Evolutionary conservation across 1,140 invertebrate species (phyloP), one percentile per base, ranked within the genome.

Genomic region (Drosophila equinoxialis): DNA sequence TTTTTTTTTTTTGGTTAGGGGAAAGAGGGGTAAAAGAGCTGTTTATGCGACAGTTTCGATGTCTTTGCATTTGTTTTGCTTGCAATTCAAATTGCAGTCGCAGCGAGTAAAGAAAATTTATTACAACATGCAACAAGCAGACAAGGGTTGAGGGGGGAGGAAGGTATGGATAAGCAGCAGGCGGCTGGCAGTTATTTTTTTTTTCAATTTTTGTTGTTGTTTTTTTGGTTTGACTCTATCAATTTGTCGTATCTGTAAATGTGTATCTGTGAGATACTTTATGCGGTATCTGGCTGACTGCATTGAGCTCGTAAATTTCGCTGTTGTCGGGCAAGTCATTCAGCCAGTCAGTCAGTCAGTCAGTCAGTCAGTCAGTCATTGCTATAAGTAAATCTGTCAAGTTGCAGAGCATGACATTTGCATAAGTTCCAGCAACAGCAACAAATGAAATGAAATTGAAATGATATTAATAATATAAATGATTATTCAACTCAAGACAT

Each of bases 221-320:
- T 57, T 13, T 57, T 37, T 37, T 37, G 30, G 3, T 55, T 23
- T 55, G 54, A 26, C 54, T 57, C 23, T 58, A 35, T 58, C 23
- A 33, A 35, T 58, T 30, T 58, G 55, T 58, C 45, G 55, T 58
- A 58, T 58, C 55, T 58, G 33, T 58, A 33, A 61, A 20, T 37
- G 45, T 51, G 20, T 62, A 77, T 79, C 83, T 87, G 72, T 69
- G 42, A 67, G 83, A 87, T 89, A 79, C 84, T 89, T 87, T 89
- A 80, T 85, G 82, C 83, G 83, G 68, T 83, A 87, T 89, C 81
- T 83, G 65, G 48, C 61, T 68, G 8, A 51, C 83, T 86, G 83
- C 83, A 86, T 45, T 83, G 69, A 59, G 83, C 83, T 86, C 84
- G 60, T 86, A 86, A 86, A 86, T 86, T 87, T 80, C 68, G 79